Base-by-base conservation (phyloP, 2,797 vertebrate species). In the Protonibea diacanthus region DNA sequence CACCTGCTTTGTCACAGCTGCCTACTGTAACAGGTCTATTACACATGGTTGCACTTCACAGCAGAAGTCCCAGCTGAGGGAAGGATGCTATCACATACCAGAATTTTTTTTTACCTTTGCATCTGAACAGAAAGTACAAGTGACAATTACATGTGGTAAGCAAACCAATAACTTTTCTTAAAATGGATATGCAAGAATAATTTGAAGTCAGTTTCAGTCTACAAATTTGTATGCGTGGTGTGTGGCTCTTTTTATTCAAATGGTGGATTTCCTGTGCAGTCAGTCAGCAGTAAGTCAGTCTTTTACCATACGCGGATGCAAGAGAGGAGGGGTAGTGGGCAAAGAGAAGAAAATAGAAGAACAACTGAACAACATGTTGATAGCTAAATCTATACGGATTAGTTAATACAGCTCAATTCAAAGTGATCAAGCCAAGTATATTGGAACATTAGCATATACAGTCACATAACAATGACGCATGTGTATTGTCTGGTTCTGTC, bases 291-390 rank as follows among this genome's bases (percentile, higher is more conserved):
- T 80, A 55, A 84, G 68, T 80, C 52, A 89, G 66, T 18, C 82
- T 84, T 86, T 95, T 90, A 93, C 95, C 94, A 84, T 95, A 94
- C 93, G 94, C 83, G 93, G 95, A 86, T 64, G 72, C 69, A 78
- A 68, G 64, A 59, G 74, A 86, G 70, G 64, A 80, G 78, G 75
- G 33, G 53, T 51, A 25, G 71, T 45, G 62, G 57, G 76, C 33
- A 74, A 58, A 77, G 69, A 78, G 79, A 87, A 91, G 85, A 88
- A 81, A 85, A 92, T 93, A 93, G 90, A 86, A 88, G 88, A 93
- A 94, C 59, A 33, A 7, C 6, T 7, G 29, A 33, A 33, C 71
- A 75, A 86, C 94, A 77, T 90, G 95, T 61, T 80, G 47, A 70
- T 44, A 64, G 63, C 61, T 80, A 84, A 64, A 75, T 76, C 78